Base-by-base conservation (phyloP, 2,113 vertebrate species). In the Amphilophus citrinellus region DNA sequence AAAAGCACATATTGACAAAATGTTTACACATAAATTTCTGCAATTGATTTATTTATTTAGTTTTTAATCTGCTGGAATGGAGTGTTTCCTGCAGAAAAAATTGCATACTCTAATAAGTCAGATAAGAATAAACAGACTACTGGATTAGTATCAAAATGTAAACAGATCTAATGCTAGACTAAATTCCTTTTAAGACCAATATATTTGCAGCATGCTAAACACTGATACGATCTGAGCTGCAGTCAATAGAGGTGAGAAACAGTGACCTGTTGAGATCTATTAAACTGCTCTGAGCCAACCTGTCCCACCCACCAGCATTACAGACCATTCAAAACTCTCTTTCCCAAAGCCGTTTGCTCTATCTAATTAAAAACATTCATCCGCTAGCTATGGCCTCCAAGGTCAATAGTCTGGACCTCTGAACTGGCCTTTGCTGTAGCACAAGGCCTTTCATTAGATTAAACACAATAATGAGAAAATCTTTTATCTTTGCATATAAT, bases 401-500 rank as follows among this genome's bases (percentile, higher is more conserved):
- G 97, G 97, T 96, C 96, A 97, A 95, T 95, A 96, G 97, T 96
- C 95, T 76, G 96, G 95, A 97, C 97, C 97, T 97, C 96, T 98
- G 97, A 97, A 98, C 97, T 96, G 83, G 85, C 96, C 96, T 92
- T 96, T 95, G 83, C 87, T 97, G 96, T 97, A 96, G 96, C 97
- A 97, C 97, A 96, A 96, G 97, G 95, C 93, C 96, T 96, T 96
- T 97, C 97, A 98, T 98, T 97, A 98, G 97, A 98, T 98, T 97
- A 98, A 97, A 96, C 95, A 97, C 97, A 98, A 97, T 98, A 97
- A 98, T 97, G 97, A 98, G 96, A 97, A 97, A 97, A 99, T 98
- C 97, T 98, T 98, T 98, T 98, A 97, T 97, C 97, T 97, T 96
- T 96, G 96, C 96, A 96, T 96, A 97, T 97, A 97, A 99, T 99